phyloP scores from a whole-genome alignment of 2,113 vertebrate species.

The Butorides virescens region DNA sequence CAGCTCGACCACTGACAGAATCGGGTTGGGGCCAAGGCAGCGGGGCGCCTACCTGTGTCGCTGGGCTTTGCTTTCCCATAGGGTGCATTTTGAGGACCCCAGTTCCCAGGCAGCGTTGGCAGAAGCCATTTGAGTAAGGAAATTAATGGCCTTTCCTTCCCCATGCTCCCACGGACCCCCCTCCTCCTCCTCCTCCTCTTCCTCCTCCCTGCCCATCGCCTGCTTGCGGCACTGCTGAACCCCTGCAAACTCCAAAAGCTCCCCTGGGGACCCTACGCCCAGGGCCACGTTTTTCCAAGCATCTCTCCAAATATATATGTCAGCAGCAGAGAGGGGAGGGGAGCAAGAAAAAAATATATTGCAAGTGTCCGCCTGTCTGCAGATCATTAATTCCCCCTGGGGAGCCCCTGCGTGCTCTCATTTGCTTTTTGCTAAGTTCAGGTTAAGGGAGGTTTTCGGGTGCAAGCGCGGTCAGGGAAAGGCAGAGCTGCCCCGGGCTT shows the following conservation, averaged over 20 bases:
- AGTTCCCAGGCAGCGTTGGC: background rate
- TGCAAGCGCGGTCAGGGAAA: background rate
- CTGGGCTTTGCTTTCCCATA: background rate
- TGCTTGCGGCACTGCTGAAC: background rate
- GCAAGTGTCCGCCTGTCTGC: background rate
- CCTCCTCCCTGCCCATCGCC: accelerated
- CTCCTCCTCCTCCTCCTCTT: background rate
- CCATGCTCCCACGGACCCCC: background rate
- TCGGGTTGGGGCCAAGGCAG: background rate
- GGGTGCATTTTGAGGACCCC: background rate
- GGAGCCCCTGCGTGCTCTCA: background rate
- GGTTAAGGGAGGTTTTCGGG: background rate
- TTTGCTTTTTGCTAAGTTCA: background rate
- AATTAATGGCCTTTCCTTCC: background rate
- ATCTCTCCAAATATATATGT: background rate
- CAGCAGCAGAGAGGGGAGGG: background rate
- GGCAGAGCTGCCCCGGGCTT: background rate
- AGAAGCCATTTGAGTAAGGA: background rate
- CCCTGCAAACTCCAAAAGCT: background rate
- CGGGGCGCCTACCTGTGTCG: accelerated
- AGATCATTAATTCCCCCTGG: background rate
- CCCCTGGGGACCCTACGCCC: background rate
- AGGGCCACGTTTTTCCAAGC: background rate
- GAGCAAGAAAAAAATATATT: background rate
- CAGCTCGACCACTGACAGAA: background rate